Evolutionary conservation across 2,113 vertebrate species (phyloP).

Genomic region (Poicephalus gulielmi): DNA sequence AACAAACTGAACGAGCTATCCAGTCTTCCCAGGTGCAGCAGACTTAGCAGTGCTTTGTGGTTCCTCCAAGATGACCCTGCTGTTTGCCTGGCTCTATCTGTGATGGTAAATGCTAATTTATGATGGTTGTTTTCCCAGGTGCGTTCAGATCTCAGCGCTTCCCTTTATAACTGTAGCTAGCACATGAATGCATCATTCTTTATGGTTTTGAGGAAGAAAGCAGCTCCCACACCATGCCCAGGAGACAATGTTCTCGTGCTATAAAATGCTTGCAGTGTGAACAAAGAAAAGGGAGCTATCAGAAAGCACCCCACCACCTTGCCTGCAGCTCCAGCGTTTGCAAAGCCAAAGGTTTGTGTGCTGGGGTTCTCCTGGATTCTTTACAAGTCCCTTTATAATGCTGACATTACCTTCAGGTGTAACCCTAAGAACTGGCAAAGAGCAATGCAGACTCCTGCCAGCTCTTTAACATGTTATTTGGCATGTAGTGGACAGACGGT

Average conservation of each 20-base stretch:
- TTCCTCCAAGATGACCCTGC: background rate
- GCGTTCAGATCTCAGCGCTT: background rate
- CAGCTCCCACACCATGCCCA: background rate
- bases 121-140: background rate
- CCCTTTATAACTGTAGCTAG: constrained; percentile 11
- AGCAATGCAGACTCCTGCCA: background rate
- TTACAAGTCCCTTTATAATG: background rate
- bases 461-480: background rate
- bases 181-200: constrained; percentile 3
- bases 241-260: background rate
- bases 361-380: background rate
- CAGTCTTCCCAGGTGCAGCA: background rate
- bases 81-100: constrained; percentile 9
- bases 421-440: background rate
- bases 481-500: constrained; percentile 12
- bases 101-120: constrained; percentile 40
- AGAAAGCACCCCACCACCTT: background rate
- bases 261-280: background rate
- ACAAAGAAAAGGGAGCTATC: background rate
- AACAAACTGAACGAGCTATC: background rate
- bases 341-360: background rate
- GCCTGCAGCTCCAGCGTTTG: background rate
- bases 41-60: background rate
- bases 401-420: background rate
- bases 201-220: constrained; percentile 1